Evolutionary conservation across 2,113 vertebrate species (phyloP), one percentile per base, ranked within the genome.

Genomic region (Cynoglossus semilaevis): DNA sequence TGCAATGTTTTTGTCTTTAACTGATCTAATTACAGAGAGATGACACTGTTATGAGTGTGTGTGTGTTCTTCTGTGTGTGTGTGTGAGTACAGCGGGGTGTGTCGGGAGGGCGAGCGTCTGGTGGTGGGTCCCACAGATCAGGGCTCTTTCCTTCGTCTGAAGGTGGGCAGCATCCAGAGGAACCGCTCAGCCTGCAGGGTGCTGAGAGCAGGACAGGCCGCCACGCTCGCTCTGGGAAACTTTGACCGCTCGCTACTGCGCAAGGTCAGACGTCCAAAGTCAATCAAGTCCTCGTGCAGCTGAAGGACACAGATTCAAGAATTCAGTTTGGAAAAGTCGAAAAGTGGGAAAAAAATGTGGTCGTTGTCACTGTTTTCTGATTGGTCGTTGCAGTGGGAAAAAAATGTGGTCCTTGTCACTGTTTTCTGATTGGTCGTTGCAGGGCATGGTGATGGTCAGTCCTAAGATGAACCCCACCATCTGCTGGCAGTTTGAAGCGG

Each of bases 361-460:
- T n/a, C n/a, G n/a, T n/a, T n/a, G n/a, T 15, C 43, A 0, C 29
- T 34, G 48, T 9, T 2, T 11, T 70, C 16, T 70, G 49, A 1
- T 34, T 49, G 63, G 14, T 11, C 7, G 41, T 58, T 70, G 36
- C 88, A n/a, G n/a, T n/a, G n/a, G n/a, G n/a, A n/a, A n/a, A n/a
- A n/a, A n/a, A n/a, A n/a, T n/a, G n/a, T n/a, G n/a, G n/a, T n/a
- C n/a, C n/a, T n/a, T n/a, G n/a, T 15, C 43, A 0, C 29, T 34
- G 48, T 9, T 2, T 11, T 70, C 16, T 70, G 49, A 1, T 34
- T 49, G 63, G 14, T 11, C 7, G 41, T 58, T 70, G 36, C 88
- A 97, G 95, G 95, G 95, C 38, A 96, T 98, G 95, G 95, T 98
- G 77, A 94, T 98, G 94, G 94, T 98, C 77, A 97, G 95, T 65